These are phyloP conservation scores for Artemia sp. DNA, from an alignment of 2,888 invertebrate species.

Conservation along the genomic window DNA sequence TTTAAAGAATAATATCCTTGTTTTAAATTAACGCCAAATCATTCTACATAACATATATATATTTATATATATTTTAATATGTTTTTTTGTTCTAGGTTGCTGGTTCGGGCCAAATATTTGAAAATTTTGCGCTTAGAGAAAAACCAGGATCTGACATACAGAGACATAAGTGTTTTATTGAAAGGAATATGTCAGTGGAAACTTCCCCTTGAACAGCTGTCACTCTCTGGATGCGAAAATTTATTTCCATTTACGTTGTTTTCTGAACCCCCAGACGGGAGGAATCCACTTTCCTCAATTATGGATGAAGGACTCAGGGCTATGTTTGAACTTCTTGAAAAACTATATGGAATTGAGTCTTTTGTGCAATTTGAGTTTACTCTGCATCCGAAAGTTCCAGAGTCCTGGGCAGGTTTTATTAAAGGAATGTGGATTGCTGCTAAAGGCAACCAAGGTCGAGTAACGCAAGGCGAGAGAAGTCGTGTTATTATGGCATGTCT, in stretches of 20 bases:
- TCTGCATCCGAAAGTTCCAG: not conserved
- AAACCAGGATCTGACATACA: not conserved
- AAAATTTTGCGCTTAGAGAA: not conserved
- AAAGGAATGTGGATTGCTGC: conserved; percentile 11
- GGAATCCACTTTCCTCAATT: not conserved
- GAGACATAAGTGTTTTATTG: not conserved
- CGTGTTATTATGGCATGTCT: not conserved
- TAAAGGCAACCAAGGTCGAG: conserved; percentile 3
- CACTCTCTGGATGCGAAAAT: not conserved
- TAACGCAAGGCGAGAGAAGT: conserved; percentile 2
- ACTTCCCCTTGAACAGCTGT: not conserved
- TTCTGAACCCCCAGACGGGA: not conserved
- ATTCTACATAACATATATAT: not conserved
- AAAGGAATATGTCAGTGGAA: not conserved
- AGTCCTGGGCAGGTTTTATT: not conserved
- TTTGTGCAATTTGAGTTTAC: conserved; percentile 10
- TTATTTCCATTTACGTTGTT: not conserved
- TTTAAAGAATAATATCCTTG: no score
- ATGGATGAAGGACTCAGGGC: not conserved
- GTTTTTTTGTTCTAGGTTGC: not conserved
- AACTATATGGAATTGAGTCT: not conserved
- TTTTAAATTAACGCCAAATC: not conserved
- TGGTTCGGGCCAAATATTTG: conserved; percentile 4
- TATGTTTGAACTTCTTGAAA: conserved; percentile 1
- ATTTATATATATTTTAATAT: not conserved